These are phyloP conservation scores for Chaetorhynchus papuensis DNA, from an alignment of 2,113 vertebrate species.

Conservation along the genomic window DNA sequence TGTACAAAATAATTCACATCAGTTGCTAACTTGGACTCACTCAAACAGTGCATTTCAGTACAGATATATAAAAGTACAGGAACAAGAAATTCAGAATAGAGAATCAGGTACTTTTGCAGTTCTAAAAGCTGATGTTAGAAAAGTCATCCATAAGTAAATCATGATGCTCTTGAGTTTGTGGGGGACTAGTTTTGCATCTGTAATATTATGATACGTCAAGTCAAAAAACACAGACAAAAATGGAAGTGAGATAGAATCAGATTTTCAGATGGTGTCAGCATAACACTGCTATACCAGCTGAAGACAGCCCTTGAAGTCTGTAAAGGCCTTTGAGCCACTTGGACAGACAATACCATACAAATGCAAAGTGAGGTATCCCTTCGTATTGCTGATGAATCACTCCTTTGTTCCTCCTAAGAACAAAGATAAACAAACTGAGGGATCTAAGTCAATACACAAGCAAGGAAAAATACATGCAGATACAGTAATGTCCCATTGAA, in stretches of 20 bases:
- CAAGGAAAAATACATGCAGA: not conserved
- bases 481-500: not conserved
- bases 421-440: not conserved
- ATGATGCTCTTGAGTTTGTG: not conserved
- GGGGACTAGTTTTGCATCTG: not conserved
- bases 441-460: not conserved
- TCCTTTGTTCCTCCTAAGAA: not conserved
- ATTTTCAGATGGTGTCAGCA: slow-evolving; percentile 30
- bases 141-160: not conserved
- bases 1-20: not conserved
- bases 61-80: not conserved
- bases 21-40: not conserved
- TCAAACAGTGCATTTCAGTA: not conserved
- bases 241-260: not conserved
- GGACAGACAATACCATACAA: not conserved
- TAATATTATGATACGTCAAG: not conserved
- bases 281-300: not conserved
- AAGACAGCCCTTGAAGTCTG: not conserved
- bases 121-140: not conserved
- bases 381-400: not conserved
- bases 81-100: not conserved
- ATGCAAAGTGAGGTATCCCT: not conserved
- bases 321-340: not conserved
- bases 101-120: not conserved
- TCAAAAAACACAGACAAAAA: not conserved